These are phyloP conservation scores for Telmatherina bonti DNA, from an alignment of 2,797 vertebrate genomes.

Conservation along the genomic window DNA sequence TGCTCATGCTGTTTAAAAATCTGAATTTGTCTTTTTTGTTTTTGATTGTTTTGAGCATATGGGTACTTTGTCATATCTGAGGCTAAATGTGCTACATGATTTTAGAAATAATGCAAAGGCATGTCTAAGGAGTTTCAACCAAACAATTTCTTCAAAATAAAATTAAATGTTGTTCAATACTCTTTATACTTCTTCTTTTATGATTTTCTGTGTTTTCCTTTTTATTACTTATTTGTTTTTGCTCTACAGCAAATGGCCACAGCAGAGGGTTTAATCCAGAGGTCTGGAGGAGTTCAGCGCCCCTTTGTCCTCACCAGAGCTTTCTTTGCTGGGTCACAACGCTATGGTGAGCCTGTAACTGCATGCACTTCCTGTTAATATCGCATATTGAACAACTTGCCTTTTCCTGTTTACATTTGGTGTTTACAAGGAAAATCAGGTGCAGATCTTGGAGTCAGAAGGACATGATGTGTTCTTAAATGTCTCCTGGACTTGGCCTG, in stretches of 20 bases:
- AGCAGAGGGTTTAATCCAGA: slow-evolving; percentile 86
- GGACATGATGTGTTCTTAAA: neutral
- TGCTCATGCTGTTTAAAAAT: too few relatives aligned
- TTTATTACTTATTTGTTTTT: neutral
- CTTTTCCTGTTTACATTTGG: slow-evolving; percentile 3
- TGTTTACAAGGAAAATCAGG: neutral
- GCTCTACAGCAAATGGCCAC: slow-evolving; percentile 91
- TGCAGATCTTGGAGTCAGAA: neutral
- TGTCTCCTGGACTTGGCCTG: too few relatives aligned
- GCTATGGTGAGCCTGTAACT: slow-evolving; percentile 84
- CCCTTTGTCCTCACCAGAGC: slow-evolving; percentile 92
- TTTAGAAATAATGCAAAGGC: too few relatives aligned
- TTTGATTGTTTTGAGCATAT: too few relatives aligned
- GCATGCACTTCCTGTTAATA: neutral
- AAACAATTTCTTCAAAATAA: neutral
- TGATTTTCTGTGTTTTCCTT: fast-evolving
- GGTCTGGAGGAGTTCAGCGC: slow-evolving; percentile 88
- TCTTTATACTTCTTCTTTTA: neutral
- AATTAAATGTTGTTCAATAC: neutral
- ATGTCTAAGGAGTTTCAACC: neutral
- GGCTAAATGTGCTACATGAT: neutral
- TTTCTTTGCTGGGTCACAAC: slow-evolving; percentile 94
- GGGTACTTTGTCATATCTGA: neutral
- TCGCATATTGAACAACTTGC: neutral
- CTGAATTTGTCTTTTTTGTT: too few relatives aligned